Base-by-base conservation (phyloP, 2,113 vertebrate genomes). In the Lagopus leucura region DNA sequence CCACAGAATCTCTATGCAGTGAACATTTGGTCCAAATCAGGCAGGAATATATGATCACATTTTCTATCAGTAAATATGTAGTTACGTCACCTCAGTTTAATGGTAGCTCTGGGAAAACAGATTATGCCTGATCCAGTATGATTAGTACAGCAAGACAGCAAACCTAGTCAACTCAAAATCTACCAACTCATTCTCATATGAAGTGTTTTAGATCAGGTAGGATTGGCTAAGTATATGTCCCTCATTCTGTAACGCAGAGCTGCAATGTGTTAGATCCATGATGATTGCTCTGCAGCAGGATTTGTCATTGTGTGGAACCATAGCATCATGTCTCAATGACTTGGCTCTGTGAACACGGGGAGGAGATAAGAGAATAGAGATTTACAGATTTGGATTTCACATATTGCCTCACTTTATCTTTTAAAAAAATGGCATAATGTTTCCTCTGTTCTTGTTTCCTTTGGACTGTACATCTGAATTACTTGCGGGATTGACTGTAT, bases 341-440 rank as follows among this genome's bases (percentile, higher is more conserved):
- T 87, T 40, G 13, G n/a, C 52, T 71, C 47, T 60, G 27, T 80
- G 72, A 63, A 52, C 22, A 52, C 63, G 81, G 76, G 58, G 76
- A 92, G 50, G 75, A 67, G 70, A 79, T 52, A 76, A 3, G 60
- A 36, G 47, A 93, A 60, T 27, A 36, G 43, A 21, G 69, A 93
- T 92, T 72, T 67, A 24, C 61, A 65, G 74, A 79, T 91, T 81
- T 94, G 54, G 28, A 88, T 95, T 91, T 67, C 58, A 75, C 34
- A 45, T 50, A 74, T 86, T 71, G 47, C 87, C 64, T 94, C 65
- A 86, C 38, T 38, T 38, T 38, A 38, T 38, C 38, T 75, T 63
- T 81, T 88, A 32, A 57, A 30, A 38, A 61, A 65, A 45, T 11
- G 57, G 9, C 24, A 7, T 42, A 3, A 55, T 8, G 8, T 48